Evolutionary conservation across 2,888 invertebrate species (phyloP), one percentile per base, ranked within the genome.

Genomic region (Drosophila mercatorum): DNA sequence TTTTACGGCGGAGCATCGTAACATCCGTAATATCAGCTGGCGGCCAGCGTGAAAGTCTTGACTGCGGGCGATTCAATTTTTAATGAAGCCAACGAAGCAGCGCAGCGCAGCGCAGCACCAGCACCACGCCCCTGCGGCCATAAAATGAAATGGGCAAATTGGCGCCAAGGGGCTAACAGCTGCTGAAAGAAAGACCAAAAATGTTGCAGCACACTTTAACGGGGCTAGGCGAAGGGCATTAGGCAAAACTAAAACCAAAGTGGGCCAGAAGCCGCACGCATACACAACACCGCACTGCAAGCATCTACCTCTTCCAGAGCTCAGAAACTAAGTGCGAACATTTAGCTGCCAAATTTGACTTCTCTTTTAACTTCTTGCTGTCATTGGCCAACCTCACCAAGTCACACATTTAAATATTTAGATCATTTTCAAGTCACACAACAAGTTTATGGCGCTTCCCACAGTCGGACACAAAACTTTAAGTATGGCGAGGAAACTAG

Each of bases 101-200:
- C 44, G 22, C 7, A 47, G 17, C 17, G 17, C 17, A 17, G 17
- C 17, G 0, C 17, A 17, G 34, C 10, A 22, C 52, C 43, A 46
- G 52, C 46, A 22, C 2, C 44, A 51, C 41, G 64, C 55, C 76
- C 63, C 72, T 49, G 46, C 64, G 76, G 69, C 65, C 75, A 71
- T 77, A 79, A 77, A 79, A 79, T 61, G 60, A 61, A 79, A 79
- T 74, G 74, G 74, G 70, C 36, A 75, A 74, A 79, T 75, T 77
- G 80, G 61, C 75, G 80, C 75, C 80, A 58, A 44, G 75, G 58
- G 75, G 63, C 62, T n/a, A 41, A 43, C 49, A 57, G 65, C 59
- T 62, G 58, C 8, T 40, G 8, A 38, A 55, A 56, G 40, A 72
- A 73, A 57, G 52, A 56, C 51, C 58, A 74, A 66, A 76, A 76